Conservation (phyloP, 1,140 invertebrate genomes). For the Probaryconus sp. region DNA sequence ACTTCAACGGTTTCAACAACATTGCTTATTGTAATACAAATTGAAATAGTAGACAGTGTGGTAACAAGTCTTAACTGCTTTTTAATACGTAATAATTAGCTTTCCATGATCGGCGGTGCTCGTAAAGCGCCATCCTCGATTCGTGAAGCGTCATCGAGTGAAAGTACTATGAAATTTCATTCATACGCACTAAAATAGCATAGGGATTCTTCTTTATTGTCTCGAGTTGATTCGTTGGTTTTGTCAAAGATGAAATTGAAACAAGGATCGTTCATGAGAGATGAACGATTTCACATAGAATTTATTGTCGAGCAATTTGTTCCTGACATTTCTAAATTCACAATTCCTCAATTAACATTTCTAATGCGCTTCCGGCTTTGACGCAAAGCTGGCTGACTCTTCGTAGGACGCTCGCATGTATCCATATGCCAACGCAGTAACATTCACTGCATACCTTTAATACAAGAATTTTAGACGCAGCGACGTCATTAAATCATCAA, state of each 20-base stretch:
- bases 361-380: conserved; percentile 45
- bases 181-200: conserved; percentile 3
- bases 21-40: conserved; percentile 28
- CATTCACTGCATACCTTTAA: conserved; percentile 50
- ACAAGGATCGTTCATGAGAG: too few relatives aligned
- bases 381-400: conserved; percentile 15
- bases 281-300: too few relatives aligned
- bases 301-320: too few relatives aligned
- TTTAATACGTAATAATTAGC: conserved; percentile 51
- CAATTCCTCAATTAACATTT: conserved; percentile 55
- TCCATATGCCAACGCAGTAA: conserved; percentile 41
- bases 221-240: too few relatives aligned
- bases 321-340: too few relatives aligned
- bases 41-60: conserved; percentile 40
- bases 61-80: conserved; percentile 46
- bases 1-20: conserved; percentile 27
- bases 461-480: conserved; percentile 31
- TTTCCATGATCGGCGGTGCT: conserved; percentile 39
- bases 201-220: too few relatives aligned
- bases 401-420: conserved; percentile 20
- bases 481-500: conserved; percentile 43
- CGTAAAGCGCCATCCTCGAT: conserved; percentile 45
- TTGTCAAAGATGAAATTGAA: too few relatives aligned
- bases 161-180: conserved; percentile 47
- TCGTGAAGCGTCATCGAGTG: conserved; percentile 44